phyloP scores from a whole-genome alignment of 2,113 vertebrate genomes.

The Sigmodon hispidus region DNA sequence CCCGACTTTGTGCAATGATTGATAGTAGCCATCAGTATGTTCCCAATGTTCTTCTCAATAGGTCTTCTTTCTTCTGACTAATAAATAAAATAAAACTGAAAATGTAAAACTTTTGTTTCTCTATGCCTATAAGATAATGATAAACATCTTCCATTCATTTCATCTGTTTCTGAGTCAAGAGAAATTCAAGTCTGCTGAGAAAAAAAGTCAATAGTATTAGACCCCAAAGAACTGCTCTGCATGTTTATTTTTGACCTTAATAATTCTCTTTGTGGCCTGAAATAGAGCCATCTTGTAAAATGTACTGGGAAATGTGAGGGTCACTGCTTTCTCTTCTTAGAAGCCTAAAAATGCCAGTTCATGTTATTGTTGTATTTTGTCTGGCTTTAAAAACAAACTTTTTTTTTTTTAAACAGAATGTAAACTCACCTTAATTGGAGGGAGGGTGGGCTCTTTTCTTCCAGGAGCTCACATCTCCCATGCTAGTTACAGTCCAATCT shows the following conservation, averaged over 20 bases:
- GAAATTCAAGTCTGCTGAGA: neutral
- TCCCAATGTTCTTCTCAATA: slow-evolving; percentile 33
- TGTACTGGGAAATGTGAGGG: neutral
- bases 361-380: neutral
- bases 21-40: slow-evolving; percentile 47
- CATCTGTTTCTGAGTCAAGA: neutral
- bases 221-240: neutral
- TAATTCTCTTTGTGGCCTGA: neutral
- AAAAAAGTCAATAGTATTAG: slow-evolving; percentile 11
- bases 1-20: slow-evolving; percentile 17
- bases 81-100: neutral
- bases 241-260: neutral
- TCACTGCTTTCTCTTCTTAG: slow-evolving; percentile 4
- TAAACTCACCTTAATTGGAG: neutral
- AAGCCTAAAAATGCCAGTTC: neutral
- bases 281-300: neutral
- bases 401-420: neutral
- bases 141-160: neutral
- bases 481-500: neutral
- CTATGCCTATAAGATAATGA: neutral
- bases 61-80: slow-evolving; percentile 13
- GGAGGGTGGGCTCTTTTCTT: neutral
- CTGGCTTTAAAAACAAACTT: neutral
- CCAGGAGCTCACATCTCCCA: neutral
- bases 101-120: neutral